Base-by-base conservation (phyloP, 2,113 vertebrate genomes). In the Aldabrachelys gigantea region DNA sequence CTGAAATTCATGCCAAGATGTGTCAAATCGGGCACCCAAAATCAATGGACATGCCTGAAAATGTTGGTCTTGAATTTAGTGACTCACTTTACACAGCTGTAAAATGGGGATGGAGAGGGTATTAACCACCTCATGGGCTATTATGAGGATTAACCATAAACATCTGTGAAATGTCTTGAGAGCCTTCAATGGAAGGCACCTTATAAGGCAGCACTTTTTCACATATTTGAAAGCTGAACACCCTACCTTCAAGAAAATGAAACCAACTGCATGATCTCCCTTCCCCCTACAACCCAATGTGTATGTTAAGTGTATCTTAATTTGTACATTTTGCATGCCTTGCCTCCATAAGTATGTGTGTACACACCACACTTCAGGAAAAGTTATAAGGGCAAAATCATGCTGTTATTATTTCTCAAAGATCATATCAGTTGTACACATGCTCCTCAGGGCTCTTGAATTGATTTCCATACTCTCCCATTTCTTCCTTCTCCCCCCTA, bases 1-100 rank as follows among this genome's bases (percentile, higher is more conserved):
- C 54, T 38, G 53, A 14, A 2, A 57, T 13, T 38, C 85, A 3
- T 49, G 4, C 54, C 49, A 25, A 53, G 10, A 27, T 47, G 4
- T n/a, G 24, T 6, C 80, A 2, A 44, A 6, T 44, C 5, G 25
- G 44, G 1, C 38, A 35, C 14, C 59, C 41, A 38, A 1, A 21
- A 10, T 10, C 27, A 4, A 0, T 62, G 7, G 54, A 1, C 22
- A 16, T 25, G 9, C 82, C 47, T 87, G 52, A 27, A 54, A 2
- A 82, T 21, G 16, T 3, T 31, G 82, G 78, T 4, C 1, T 22
- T 19, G 35, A 5, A 17, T 8, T 35, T 1, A 0, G 59, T 90
- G 95, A 82, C 91, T 96, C 84, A 9, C 85, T 92, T 94, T 96
- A 82, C 91, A 85, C 81, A 2, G 21, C 69, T 5, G 44, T 44